Evolutionary conservation across 2,797 vertebrate genomes (phyloP).

Genomic region (Megalops cyprinoides): DNA sequence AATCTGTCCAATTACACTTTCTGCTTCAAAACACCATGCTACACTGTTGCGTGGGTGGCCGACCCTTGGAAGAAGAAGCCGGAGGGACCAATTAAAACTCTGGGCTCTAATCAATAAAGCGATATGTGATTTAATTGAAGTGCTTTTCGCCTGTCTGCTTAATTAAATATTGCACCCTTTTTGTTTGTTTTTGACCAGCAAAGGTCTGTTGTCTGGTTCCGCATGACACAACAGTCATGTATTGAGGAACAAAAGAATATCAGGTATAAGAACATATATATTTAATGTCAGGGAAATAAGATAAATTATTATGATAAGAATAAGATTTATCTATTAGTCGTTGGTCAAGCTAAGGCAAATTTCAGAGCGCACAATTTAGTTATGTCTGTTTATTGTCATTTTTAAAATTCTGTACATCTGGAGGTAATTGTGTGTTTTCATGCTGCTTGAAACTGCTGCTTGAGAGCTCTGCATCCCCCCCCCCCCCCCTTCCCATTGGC

Average conservation of each 20-base stretch:
- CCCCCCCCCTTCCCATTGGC: not conserved
- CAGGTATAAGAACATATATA: not conserved
- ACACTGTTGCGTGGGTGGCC: conserved; percentile 35
- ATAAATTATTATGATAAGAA: no score
- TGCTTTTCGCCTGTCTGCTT: conserved; percentile 5
- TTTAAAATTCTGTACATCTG: not conserved
- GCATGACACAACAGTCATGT: not conserved
- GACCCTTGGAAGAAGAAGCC: conserved; percentile 28
- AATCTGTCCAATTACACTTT: conserved; percentile 47
- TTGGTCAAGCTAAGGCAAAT: no score
- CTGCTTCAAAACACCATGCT: not conserved
- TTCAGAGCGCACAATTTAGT: no score
- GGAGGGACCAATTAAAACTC: conserved; percentile 18
- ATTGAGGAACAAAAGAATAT: not conserved
- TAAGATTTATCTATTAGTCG: no score
- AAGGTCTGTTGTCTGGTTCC: not conserved
- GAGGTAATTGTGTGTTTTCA: not conserved
- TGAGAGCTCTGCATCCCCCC: not conserved
- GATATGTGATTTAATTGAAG: conserved; percentile 21
- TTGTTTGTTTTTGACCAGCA: not conserved
- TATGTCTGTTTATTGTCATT: not conserved
- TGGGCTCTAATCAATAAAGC: conserved; percentile 22
- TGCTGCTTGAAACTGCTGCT: not conserved
- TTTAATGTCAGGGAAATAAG: no score
- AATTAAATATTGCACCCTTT: not conserved